Conservation (phyloP, 2,797 vertebrate genomes). For the Mus minutoides region DNA sequence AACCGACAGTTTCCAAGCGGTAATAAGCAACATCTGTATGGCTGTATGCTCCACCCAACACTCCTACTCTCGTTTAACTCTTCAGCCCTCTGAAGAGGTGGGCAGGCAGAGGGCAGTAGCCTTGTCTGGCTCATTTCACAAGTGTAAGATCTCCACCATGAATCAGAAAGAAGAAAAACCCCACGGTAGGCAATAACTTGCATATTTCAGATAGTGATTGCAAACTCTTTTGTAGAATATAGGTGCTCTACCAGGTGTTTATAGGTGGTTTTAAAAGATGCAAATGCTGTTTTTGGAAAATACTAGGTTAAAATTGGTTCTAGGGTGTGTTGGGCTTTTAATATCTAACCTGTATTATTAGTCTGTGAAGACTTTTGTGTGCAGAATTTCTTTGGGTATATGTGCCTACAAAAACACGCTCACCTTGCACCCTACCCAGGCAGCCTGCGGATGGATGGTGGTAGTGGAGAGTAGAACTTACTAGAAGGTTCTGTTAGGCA, state of each 20-base stretch:
- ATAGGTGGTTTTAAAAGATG: neutral
- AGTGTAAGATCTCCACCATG: neutral
- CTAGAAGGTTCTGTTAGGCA: neutral
- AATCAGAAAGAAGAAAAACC: neutral
- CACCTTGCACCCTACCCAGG: no score
- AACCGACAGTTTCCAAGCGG: neutral
- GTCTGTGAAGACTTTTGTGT: neutral
- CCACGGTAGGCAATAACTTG: neutral
- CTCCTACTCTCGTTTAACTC: neutral
- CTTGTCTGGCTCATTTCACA: neutral
- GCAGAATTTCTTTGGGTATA: neutral
- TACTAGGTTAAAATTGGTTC: conserved; percentile 23
- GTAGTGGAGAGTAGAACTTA: neutral
- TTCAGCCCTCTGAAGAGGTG: neutral
- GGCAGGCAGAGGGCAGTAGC: neutral
- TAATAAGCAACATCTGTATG: conserved; percentile 1
- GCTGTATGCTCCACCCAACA: neutral
- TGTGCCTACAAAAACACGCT: neutral
- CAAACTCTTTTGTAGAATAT: neutral
- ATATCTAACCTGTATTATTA: neutral
- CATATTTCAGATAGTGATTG: neutral
- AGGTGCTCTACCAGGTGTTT: neutral
- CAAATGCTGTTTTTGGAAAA: conserved; percentile 26
- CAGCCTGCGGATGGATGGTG: no score
- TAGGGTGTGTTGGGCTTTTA: neutral